These are phyloP conservation scores for Carcharodon carcharias DNA, from an alignment of 2,797 vertebrate species.

Conservation along the genomic window DNA sequence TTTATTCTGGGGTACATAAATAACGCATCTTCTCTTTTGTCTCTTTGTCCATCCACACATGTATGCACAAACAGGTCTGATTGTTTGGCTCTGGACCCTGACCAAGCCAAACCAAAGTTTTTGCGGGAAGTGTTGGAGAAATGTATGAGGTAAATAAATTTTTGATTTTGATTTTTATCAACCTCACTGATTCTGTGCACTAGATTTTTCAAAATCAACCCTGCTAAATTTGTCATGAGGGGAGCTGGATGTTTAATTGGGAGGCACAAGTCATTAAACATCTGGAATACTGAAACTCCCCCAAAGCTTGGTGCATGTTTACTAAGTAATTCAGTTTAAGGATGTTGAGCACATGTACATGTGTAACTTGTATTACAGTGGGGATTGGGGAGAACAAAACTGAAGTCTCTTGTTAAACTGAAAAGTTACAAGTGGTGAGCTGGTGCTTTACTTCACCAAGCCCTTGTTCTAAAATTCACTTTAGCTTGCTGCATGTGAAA, in stretches of 20 bases:
- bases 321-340: not conserved
- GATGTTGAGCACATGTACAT: not conserved
- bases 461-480: not conserved
- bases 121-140: constrained; percentile 96
- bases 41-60: not conserved
- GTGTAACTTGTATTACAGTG: not conserved
- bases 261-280: not conserved
- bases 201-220: not conserved
- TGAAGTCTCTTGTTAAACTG: not conserved
- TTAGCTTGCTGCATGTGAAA: not conserved
- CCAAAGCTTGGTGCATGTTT: not conserved
- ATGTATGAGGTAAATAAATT: constrained; percentile 74
- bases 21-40: not conserved
- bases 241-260: not conserved
- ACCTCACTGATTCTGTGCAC: not conserved
- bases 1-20: not conserved
- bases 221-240: not conserved
- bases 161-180: not conserved
- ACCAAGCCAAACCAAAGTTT: constrained; percentile 94
- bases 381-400: not conserved
- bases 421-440: not conserved
- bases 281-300: not conserved
- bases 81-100: constrained; percentile 78
- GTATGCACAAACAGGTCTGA: constrained; percentile 68
- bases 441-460: not conserved